These are phyloP conservation scores for Cotesia congregata DNA, from an alignment of 2,888 invertebrate species.

Conservation along the genomic window DNA sequence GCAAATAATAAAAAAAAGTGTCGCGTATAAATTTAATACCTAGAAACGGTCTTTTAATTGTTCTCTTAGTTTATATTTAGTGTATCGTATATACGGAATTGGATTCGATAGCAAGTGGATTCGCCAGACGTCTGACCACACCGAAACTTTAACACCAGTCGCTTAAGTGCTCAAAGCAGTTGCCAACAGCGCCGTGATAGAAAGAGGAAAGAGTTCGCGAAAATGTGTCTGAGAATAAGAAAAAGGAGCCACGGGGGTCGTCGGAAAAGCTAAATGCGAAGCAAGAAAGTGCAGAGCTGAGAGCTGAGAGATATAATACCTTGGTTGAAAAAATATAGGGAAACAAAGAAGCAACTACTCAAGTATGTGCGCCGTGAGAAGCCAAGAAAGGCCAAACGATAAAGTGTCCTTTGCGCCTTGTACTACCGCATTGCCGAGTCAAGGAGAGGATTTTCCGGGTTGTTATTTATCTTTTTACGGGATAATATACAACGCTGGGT, in stretches of 20 bases:
- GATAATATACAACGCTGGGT: background rate
- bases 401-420: conserved; percentile 44
- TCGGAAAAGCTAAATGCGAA: conserved; percentile 31
- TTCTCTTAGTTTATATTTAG: background rate
- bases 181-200: conserved; percentile 51
- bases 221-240: conserved; percentile 28
- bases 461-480: background rate
- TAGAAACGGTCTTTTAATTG: conserved; percentile 15
- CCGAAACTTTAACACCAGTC: conserved; percentile 41
- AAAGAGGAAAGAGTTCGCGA: conserved; percentile 3
- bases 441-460: conserved; percentile 6
- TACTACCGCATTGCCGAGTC: conserved; percentile 14
- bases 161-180: conserved; percentile 62
- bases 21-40: background rate
- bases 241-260: conserved; percentile 36
- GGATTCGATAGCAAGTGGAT: conserved; percentile 18
- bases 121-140: conserved; percentile 23
- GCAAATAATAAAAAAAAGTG: background rate
- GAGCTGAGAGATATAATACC: conserved; percentile 29
- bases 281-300: conserved; percentile 34
- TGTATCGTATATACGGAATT: background rate
- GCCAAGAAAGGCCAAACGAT: conserved; percentile 44
- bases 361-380: conserved; percentile 42
- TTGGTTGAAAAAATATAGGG: conserved; percentile 34
- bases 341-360: conserved; percentile 12